Evolutionary conservation across 2,797 vertebrate genomes (phyloP), one percentile per base, ranked within the genome.

Genomic region (Tadarida brasiliensis): DNA sequence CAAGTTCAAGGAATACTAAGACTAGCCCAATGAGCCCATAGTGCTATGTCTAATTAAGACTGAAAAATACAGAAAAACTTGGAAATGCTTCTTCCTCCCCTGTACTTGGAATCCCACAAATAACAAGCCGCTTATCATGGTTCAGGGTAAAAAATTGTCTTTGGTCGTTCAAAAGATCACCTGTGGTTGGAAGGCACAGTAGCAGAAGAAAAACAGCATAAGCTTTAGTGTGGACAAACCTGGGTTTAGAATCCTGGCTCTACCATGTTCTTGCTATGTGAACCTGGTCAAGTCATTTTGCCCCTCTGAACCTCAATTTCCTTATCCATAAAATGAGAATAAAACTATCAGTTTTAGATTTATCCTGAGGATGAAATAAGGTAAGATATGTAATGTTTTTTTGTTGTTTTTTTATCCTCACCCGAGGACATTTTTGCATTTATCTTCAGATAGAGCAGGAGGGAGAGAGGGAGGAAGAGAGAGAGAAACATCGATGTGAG

Each of bases 161-260:
- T 96, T 91, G 59, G 61, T 93, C 54, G 47, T 92, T 63, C 16
- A 83, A 95, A 95, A 93, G 68, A 94, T 49, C 61, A 93, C 10
- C 11, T 59, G 11, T 61, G 22, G 39, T n/a, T 68, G 11, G 65
- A 91, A 92, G 51, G 63, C 63, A 87, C 15, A 17, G 5, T 20
- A 91, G 20, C 22, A 47, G 17, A 92, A 91, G 33, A 81, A 35
- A 82, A 91, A 92, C 19, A 51, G 47, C 26, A 30, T 16, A 20
- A 35, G 17, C 20, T 87, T 35, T 30, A 51, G 5, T 80, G 19
- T 22, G 1, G 44, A 93, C 73, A 97, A 73, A 44, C 20, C 71
- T 70, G 12, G 49, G 24, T 71, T 80, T 74, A 92, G 92, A 81
- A 47, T 86, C 78, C 28, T 94, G 90, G 71, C 51, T 90, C 73